Evolutionary conservation across 2,113 vertebrate genomes (phyloP), one percentile per base, ranked within the genome.

Genomic region (Heterochromis multidens): DNA sequence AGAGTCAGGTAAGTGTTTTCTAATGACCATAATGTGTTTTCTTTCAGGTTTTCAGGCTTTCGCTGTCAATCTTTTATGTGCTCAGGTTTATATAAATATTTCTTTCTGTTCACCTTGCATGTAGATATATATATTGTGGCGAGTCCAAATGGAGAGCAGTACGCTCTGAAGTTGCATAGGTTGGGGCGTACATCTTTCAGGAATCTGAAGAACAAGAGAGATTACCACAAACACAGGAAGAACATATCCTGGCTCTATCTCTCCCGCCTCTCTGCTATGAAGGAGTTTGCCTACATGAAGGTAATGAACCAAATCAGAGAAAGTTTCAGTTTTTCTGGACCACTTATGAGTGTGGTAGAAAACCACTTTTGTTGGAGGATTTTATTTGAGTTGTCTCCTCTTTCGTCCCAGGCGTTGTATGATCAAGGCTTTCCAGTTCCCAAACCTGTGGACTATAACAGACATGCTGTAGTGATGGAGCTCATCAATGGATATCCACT

Each of bases 201-300:
- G 56, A 99, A 97, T 88, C 94, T 99, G 58, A 99, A 99, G 93
- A 99, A 98, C 88, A 99, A 99, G 67, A 97, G 99, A 14, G 99
- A 99, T 95, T 99, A 99, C 88, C 99, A 99, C 95, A 97, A 98
- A 83, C 97, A 99, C 92, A 96, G 99, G 40, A 96, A 96, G 81
- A 98, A 96, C 61, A 96, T 99, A 95, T 99, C 98, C 7, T 99
- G 99, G 99, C 97, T 99, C 19, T 99, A 99, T 88, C 96, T 99
- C 52, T 99, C 99, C 60, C 97, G 98, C n/a, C 96, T 99, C 62
- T 98, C 99, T 84, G 99, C 99, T 46, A 97, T 97, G 98, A 99
- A 99, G 78, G 99, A 99, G 94, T 99, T 96, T 96, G 98, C 98
- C n/a, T 99, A 98, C 83, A 99, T 99, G 99, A 99, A 99, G 97